Conservation (phyloP, 2,113 vertebrate genomes). For the Theristicus caerulescens region DNA sequence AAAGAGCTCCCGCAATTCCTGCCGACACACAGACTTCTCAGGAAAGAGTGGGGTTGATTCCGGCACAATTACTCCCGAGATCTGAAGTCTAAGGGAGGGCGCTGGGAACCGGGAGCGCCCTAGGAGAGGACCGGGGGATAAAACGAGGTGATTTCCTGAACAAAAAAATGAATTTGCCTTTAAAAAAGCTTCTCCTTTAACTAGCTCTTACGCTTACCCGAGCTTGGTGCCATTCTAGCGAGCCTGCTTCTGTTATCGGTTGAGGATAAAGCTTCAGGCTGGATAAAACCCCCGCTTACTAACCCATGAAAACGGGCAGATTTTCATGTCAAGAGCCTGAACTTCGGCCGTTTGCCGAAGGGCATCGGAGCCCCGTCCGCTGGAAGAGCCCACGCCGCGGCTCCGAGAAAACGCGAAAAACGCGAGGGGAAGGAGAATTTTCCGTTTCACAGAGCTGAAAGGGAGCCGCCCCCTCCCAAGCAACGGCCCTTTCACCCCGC, state of each 20-base stretch:
- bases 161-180: neutral
- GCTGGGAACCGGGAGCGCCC: neutral
- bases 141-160: neutral
- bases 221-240: neutral
- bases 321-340: neutral
- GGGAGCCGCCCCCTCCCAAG: neutral
- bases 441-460: neutral
- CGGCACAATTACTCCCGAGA: neutral
- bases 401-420: neutral
- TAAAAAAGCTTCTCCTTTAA: neutral
- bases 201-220: neutral
- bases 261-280: neutral
- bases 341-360: neutral
- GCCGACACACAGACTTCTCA: neutral
- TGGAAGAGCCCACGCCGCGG: neutral
- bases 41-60: neutral
- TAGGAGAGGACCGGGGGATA: neutral
- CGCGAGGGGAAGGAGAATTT: accelerated
- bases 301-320: neutral
- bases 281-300: neutral
- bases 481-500: neutral
- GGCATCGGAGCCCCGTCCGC: neutral
- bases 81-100: neutral
- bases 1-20: neutral
- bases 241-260: neutral